Conservation (phyloP, 2,888 invertebrate genomes). For the Yponomeuta evonymella region DNA sequence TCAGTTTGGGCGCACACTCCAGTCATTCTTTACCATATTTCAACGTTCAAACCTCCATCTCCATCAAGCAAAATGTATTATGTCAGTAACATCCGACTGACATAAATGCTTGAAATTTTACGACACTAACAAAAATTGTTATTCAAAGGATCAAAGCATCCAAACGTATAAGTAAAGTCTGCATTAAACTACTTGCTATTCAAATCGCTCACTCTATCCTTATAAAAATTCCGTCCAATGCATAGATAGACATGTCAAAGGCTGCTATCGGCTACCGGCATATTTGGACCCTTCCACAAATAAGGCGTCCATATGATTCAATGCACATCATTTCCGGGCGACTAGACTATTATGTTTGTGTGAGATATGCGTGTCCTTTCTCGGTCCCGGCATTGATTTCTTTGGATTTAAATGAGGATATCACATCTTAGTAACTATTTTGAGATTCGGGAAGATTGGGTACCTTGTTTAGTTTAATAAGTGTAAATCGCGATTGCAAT, state of each 20-base stretch:
- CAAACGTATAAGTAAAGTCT: neutral
- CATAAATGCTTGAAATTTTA: neutral
- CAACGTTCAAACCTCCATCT: too few relatives aligned
- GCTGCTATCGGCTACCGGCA: slow-evolving; percentile 25
- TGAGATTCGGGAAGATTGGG: too few relatives aligned
- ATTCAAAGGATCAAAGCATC: neutral
- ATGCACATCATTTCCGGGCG: slow-evolving; percentile 58
- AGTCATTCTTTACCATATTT: too few relatives aligned
- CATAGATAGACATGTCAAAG: neutral
- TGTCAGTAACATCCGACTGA: neutral
- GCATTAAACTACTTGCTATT: slow-evolving; percentile 1
- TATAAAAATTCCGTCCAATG: neutral
- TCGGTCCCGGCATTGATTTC: neutral
- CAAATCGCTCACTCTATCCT: neutral
- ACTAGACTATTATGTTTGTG: slow-evolving; percentile 24
- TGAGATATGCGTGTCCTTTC: neutral
- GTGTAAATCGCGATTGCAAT: too few relatives aligned
- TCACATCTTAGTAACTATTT: neutral
- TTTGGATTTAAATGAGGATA: slow-evolving; percentile 8
- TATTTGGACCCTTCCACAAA: slow-evolving; percentile 30
- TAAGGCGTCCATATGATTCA: slow-evolving; percentile 47
- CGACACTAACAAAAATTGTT: neutral
- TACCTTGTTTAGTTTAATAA: too few relatives aligned
- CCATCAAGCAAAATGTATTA: too few relatives aligned
- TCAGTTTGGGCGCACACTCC: too few relatives aligned